Percentiles rank a stretch among this genome's conserved stretches.
These are phyloP conservation scores for Podargus strigoides DNA, from an alignment of 2,797 vertebrate species.

Conservation along the genomic window DNA sequence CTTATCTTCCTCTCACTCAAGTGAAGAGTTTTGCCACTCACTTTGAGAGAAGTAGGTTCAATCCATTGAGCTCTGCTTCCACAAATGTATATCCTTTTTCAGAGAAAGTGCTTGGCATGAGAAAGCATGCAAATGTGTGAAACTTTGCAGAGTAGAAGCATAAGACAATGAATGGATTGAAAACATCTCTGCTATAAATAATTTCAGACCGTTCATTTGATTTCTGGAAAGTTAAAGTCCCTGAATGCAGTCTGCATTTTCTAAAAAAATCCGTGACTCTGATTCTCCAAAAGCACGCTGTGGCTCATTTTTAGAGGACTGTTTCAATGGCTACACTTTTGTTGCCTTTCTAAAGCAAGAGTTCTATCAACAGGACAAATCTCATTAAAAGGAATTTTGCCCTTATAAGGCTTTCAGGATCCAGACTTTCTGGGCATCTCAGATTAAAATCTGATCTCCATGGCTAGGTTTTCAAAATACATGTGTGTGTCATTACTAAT, in stretches of 20 bases:
- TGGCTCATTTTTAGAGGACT: neutral
- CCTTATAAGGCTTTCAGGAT: constrained; percentile 8
- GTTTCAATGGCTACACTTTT: neutral
- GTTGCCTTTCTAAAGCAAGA: neutral
- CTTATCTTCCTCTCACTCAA: constrained; percentile 1
- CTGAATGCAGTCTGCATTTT: neutral
- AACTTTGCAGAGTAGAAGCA: neutral
- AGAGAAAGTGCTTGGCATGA: neutral
- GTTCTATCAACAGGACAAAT: neutral
- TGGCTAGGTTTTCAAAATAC: constrained; percentile 21
- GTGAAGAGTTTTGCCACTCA: constrained; percentile 8
- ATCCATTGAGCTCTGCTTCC: neutral
- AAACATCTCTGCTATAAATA: neutral
- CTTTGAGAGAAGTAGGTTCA: neutral
- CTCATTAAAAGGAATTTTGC: constrained; percentile 7
- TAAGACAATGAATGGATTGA: neutral
- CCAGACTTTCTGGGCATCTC: neutral
- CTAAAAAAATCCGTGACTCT: neutral
- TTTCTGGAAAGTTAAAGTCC: neutral
- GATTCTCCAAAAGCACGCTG: neutral
- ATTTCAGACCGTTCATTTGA: neutral
- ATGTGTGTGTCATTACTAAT: constrained; percentile 11
- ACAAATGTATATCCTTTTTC: neutral
- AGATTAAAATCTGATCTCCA: constrained; percentile 29
- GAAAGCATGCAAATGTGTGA: neutral